These are phyloP conservation scores for Scelioninae gen. 1 DNA, from an alignment of 2,888 invertebrate species.

Conservation along the genomic window DNA sequence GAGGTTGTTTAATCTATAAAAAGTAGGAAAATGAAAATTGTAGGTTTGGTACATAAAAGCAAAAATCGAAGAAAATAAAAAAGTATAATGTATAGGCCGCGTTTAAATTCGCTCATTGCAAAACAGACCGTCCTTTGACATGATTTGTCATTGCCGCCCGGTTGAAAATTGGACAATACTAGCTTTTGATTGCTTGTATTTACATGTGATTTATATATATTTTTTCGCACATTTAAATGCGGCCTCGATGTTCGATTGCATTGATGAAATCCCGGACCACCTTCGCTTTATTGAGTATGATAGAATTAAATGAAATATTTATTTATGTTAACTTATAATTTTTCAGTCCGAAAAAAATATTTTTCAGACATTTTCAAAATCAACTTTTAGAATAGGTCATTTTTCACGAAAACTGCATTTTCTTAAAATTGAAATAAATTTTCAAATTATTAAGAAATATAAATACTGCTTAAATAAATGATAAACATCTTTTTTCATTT, in stretches of 20 bases:
- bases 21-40: conserved; percentile 46
- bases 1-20: background rate
- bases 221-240: conserved; percentile 61
- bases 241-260: conserved; percentile 53
- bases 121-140: conserved; percentile 64
- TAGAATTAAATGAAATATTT: background rate
- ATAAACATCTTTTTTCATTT: no score
- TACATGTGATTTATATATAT: conserved; percentile 37
- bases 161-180: conserved; percentile 70
- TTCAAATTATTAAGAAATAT: no score
- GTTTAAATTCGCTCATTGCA: conserved; percentile 59
- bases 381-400: no score
- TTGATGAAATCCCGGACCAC: conserved; percentile 71
- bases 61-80: conserved; percentile 37
- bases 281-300: conserved; percentile 52
- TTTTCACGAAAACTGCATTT: no score
- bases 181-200: conserved; percentile 55
- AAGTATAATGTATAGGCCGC: conserved; percentile 44
- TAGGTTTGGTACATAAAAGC: conserved; percentile 42
- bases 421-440: no score
- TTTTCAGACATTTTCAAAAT: background rate
- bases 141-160: conserved; percentile 63
- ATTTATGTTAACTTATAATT: no score
- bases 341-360: no score
- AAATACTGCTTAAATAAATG: no score